phyloP scores from a whole-genome alignment of 2,797 vertebrate genomes.

The Spinus pinus region DNA sequence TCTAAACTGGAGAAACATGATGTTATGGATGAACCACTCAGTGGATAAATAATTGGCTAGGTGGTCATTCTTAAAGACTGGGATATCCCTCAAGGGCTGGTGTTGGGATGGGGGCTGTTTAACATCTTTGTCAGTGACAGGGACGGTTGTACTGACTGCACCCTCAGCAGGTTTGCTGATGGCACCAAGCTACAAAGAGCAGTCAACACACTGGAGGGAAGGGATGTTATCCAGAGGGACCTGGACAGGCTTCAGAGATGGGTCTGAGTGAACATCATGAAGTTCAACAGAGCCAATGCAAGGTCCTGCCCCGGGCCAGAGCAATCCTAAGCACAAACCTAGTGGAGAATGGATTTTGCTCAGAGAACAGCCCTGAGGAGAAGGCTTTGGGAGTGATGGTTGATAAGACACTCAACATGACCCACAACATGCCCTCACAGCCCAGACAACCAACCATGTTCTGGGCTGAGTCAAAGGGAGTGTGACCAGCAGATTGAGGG shows the following conservation, averaged over 20 bases:
- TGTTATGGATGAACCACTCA: not conserved
- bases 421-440: not conserved
- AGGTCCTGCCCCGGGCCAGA: rapidly evolving
- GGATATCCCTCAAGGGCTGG: not conserved
- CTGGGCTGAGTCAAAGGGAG: not conserved
- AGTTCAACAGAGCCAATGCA: not conserved
- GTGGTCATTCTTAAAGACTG: not conserved
- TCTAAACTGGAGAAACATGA: not conserved
- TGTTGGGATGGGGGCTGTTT: not conserved
- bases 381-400: not conserved
- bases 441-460: rapidly evolving
- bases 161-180: not conserved
- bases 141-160: rapidly evolving
- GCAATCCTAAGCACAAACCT: not conserved
- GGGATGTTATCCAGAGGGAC: no score
- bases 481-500: not conserved
- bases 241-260: not conserved
- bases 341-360: no score
- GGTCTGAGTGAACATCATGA: no score
- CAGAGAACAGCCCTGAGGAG: not conserved
- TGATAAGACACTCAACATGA: not conserved
- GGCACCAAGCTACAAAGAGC: not conserved
- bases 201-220: not conserved
- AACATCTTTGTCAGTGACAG: rapidly evolving
- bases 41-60: not conserved